Conservation (phyloP, 2,888 invertebrate genomes). For the Petrophora chlorosata region DNA sequence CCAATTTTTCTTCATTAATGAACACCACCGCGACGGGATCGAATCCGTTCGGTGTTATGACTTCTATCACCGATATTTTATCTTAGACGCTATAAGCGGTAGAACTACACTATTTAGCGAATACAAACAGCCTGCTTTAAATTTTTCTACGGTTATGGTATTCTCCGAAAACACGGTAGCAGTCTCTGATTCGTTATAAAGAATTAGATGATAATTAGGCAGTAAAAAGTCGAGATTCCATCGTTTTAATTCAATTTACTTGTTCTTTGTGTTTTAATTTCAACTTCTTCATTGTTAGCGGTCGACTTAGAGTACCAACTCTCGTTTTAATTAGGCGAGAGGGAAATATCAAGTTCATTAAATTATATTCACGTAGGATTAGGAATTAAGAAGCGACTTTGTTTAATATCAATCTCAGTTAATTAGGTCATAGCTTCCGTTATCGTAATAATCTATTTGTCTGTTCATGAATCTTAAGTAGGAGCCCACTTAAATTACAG, state of each 20-base stretch:
- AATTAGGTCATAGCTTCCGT: slow-evolving; percentile 17
- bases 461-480: slow-evolving; percentile 5
- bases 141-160: slow-evolving; percentile 39
- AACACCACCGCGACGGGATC: slow-evolving; percentile 45
- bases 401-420: slow-evolving; percentile 14
- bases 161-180: slow-evolving; percentile 64
- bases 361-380: slow-evolving; percentile 28
- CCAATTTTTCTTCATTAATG: slow-evolving; percentile 58
- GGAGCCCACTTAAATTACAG: slow-evolving; percentile 6
- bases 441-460: slow-evolving; percentile 7
- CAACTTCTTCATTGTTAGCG: slow-evolving; percentile 43
- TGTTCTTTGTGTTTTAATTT: slow-evolving; percentile 42
- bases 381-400: slow-evolving; percentile 16
- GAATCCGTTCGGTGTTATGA: slow-evolving; percentile 41
- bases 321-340: slow-evolving; percentile 34
- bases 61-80: slow-evolving; percentile 48
- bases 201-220: slow-evolving; percentile 69
- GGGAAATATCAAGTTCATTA: slow-evolving; percentile 28
- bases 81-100: slow-evolving; percentile 22
- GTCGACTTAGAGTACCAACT: slow-evolving; percentile 35
- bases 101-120: slow-evolving; percentile 37
- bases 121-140: slow-evolving; percentile 53
- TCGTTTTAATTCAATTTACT: slow-evolving; percentile 46
- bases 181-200: slow-evolving; percentile 52
- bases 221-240: slow-evolving; percentile 51